Conservation (phyloP, 2,888 invertebrate species). For the Epicampocera succincta region DNA sequence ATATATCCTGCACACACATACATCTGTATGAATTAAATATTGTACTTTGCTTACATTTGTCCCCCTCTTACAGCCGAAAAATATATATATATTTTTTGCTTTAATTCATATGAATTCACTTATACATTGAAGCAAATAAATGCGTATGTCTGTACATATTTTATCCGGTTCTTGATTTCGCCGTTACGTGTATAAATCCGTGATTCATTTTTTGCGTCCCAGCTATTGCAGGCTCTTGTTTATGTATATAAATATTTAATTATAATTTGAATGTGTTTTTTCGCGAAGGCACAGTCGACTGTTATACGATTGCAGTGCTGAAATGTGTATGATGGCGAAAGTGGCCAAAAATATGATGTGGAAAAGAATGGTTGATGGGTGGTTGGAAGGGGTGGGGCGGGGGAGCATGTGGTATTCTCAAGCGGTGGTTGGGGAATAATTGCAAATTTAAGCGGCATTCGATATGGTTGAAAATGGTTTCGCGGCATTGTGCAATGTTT, state of each 20-base stretch:
- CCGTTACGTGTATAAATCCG: conserved; percentile 16
- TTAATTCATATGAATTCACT: conserved; percentile 21
- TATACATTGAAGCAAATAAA: conserved; percentile 18
- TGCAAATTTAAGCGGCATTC: conserved; percentile 26
- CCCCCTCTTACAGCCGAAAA: background rate
- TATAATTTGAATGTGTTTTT: conserved; percentile 68
- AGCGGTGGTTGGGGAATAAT: conserved; percentile 36
- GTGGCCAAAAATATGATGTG: conserved; percentile 1
- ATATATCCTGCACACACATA: conserved; percentile 54
- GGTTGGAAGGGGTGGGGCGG: background rate
- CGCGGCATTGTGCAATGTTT: conserved; percentile 9
- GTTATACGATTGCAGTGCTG: conserved; percentile 40
- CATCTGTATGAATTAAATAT: conserved; percentile 71
- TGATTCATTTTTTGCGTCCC: conserved; percentile 33
- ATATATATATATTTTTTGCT: conserved; percentile 45
- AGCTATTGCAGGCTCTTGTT: conserved; percentile 55
- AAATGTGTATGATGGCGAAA: background rate
- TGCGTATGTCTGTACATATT: conserved; percentile 12
- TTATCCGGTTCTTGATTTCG: conserved; percentile 23
- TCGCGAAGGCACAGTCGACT: conserved; percentile 47
- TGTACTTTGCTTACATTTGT: conserved; percentile 3
- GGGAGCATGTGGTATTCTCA: conserved; percentile 36
- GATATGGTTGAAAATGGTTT: conserved; percentile 32
- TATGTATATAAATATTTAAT: conserved; percentile 69
- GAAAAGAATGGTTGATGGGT: too few relatives aligned